phyloP scores from a whole-genome alignment of 2,113 vertebrate genomes.

The Lophochroa leadbeateri region DNA sequence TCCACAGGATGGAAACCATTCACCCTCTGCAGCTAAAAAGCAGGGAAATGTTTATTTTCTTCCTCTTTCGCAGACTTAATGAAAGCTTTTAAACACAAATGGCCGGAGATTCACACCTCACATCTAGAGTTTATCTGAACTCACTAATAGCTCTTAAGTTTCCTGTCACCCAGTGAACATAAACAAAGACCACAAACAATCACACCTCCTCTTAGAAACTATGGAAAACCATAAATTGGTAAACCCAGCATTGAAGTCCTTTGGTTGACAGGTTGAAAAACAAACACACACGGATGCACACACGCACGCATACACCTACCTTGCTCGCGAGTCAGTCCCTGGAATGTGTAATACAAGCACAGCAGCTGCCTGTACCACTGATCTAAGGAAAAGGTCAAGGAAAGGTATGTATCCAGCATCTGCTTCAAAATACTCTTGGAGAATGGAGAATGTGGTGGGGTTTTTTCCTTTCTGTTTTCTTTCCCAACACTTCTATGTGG shows the following conservation, averaged over 20 bases:
- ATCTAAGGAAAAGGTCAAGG: conserved; percentile 35
- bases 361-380: conserved; percentile 31
- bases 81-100: conserved; percentile 45
- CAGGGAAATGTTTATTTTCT: background rate
- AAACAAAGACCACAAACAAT: conserved; percentile 26
- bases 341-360: conserved; percentile 44
- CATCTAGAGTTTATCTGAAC: background rate
- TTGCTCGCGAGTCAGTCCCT: background rate
- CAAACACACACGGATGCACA: background rate
- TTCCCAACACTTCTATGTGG: background rate
- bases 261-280: background rate
- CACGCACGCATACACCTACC: background rate
- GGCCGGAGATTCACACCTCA: background rate
- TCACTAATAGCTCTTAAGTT: conserved; percentile 18
- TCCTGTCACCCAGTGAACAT: background rate
- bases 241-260: background rate
- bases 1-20: background rate
- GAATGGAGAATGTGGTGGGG: background rate
- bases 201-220: background rate
- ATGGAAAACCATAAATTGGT: background rate
- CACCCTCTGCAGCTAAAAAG: background rate
- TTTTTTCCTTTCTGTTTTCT: background rate
- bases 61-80: background rate
- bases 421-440: background rate
- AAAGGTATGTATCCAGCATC: conserved; percentile 4